Base-by-base conservation (phyloP, 2,113 vertebrate species). In the Xiphorhynchus elegans region DNA sequence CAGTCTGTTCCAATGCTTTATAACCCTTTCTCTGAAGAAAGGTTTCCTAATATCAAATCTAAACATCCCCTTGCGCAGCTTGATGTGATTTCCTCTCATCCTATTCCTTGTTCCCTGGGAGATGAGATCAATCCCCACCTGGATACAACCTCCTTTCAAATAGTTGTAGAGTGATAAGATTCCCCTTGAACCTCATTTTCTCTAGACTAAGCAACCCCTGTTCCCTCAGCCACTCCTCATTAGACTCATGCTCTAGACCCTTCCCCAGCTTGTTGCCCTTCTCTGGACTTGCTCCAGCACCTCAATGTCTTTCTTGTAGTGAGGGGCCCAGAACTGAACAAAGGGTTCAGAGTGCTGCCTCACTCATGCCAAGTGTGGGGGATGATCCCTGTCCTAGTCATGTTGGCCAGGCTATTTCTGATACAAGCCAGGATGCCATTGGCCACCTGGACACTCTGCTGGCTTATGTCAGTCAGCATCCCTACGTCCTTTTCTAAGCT, bases 331-430 rank as follows among this genome's bases (percentile, higher is more conserved):
- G 17, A 73, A 73, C 21, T 42, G 39, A 72, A 55, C 29, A 42
- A 16, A 42, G 20, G 11, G 18, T 42, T 55, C 5, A 23, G 42
- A 21, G 12, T 29, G 11, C 2, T 3, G 49, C 14, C 76, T 50
- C 53, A 35, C 13, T 24, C 40, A 25, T 9, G 53, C 26, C 0
- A 0, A 17, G 16, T 37, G 33, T 24, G 21, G 5, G 33, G 9
- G 1, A 53, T 6, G 3, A 49, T 58, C 13, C 15, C 21, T 17
- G 44, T 28, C 17, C 17, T 49, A 2, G 1, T 25, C 26, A 39
- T 55, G 46, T 9, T 47, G 55, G 47, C 26, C 64, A 53, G 7
- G 7, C 13, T 10, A 10, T 33, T 81, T 9, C 23, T 39, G 12
- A 28, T 21, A 58, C 63, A 58, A 2, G 23, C 23, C n/a, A 42